These are phyloP conservation scores for Scaptomyza caliginosa DNA, from an alignment of 2,888 invertebrate species.

Conservation along the genomic window DNA sequence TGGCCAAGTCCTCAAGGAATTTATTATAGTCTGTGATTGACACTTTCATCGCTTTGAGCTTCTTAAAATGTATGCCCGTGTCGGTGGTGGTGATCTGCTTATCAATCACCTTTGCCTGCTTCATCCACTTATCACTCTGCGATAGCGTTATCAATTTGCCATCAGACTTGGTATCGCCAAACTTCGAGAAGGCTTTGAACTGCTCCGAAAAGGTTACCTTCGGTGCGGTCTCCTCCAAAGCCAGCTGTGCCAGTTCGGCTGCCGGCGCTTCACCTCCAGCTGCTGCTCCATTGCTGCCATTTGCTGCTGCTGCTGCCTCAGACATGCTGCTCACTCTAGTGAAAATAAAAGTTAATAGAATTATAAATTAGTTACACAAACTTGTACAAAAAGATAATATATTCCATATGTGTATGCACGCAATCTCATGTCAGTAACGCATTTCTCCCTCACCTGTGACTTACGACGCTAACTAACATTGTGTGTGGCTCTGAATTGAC, in stretches of 20 bases:
- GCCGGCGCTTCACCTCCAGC: conserved; percentile 76
- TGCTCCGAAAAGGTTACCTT: conserved; percentile 86
- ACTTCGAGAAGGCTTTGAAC: conserved; percentile 93
- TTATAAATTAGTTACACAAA: not conserved
- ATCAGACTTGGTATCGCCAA: conserved; percentile 93
- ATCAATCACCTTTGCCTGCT: conserved; percentile 93
- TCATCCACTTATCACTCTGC: conserved; percentile 97
- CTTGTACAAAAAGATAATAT: not conserved
- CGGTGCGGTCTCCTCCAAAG: conserved; percentile 79
- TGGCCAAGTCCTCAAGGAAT: conserved; percentile 93
- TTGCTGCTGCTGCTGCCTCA: conserved; percentile 65
- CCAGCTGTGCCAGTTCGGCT: conserved; percentile 82
- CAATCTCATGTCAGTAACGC: conserved; percentile 19
- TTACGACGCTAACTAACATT: conserved; percentile 71
- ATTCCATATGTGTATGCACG: not conserved
- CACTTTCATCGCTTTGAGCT: conserved; percentile 92
- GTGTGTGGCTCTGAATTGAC: conserved; percentile 18
- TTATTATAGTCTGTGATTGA: conserved; percentile 91
- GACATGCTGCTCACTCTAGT: conserved; percentile 72
- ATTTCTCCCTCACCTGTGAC: conserved; percentile 70
- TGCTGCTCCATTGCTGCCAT: conserved; percentile 57
- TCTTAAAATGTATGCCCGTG: conserved; percentile 95
- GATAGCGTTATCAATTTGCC: conserved; percentile 94
- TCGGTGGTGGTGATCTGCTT: conserved; percentile 95
- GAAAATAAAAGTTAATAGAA: not conserved